Conservation (phyloP, 2,888 invertebrate genomes). For the Omphaloscelis lunosa region DNA sequence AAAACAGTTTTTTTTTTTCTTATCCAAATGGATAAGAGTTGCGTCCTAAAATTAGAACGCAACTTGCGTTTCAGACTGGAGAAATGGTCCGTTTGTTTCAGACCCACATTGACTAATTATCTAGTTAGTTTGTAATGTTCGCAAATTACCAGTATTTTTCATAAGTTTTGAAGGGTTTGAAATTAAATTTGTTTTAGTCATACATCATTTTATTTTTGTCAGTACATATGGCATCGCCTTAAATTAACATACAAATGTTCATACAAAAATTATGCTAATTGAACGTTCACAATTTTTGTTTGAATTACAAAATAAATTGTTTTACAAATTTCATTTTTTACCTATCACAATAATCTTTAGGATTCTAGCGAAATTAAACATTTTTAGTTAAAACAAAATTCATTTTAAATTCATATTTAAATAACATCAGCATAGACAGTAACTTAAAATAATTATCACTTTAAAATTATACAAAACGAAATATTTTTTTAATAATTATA, state of each 20-base stretch:
- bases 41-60: no score
- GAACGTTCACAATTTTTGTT: constrained; percentile 53
- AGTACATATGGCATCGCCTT: constrained; percentile 70
- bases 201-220: constrained; percentile 65
- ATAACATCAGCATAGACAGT: constrained; percentile 37
- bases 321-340: constrained; percentile 42
- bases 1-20: no score
- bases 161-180: not conserved
- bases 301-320: constrained; percentile 52
- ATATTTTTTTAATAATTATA: constrained; percentile 19
- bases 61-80: no score
- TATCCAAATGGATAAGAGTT: no score
- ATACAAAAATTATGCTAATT: constrained; percentile 72
- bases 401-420: constrained; percentile 36
- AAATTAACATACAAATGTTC: constrained; percentile 68
- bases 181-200: constrained; percentile 31
- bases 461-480: constrained; percentile 38
- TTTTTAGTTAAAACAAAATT: constrained; percentile 23
- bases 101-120: not conserved
- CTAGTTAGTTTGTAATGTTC: not conserved
- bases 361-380: constrained; percentile 54
- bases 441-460: constrained; percentile 29
- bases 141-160: not conserved
- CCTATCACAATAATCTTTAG: constrained; percentile 63
- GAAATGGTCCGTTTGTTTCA: not conserved